Evolutionary conservation across 2,888 invertebrate species (phyloP), one percentile per base, ranked within the genome.

Genomic region (Eupithecia dodoneata): DNA sequence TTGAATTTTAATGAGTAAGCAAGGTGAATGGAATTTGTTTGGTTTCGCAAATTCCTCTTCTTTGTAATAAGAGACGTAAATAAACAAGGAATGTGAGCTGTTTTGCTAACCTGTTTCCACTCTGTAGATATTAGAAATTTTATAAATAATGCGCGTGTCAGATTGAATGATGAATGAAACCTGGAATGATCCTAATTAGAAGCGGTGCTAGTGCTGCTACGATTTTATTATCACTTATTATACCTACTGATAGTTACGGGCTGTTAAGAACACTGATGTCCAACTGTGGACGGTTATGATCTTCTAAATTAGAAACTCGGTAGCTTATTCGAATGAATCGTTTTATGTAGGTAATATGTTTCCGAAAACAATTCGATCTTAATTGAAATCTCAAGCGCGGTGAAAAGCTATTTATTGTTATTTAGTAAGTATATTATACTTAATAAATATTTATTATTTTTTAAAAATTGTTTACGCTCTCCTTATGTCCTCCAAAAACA

Each of bases 1-100:
- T 70, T 79, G 81, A 80, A 81, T 81, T 76, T 73, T 76, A 81
- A 82, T 81, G 80, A 81, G 78, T 41, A 42, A 77, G 78, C 81
- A 72, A 81, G 80, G 81, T 81, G 78, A 81, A 72, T 63, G 73
- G 71, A 69, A 67, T 55, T 73, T 69, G 66, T 79, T 76, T 73
- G 63, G 76, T 80, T 78, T 81, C 76, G 81, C 45, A 78, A 80
- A 78, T 72, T 66, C 71, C 69, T 72, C 75, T 79, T 81, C 79
- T 79, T 77, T 77, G 77, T 76, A 76, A 76, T 55, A 66, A 59
- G 18, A 44, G 59, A 65, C 45, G 66, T 73, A 59, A 63, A 47
- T 73, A 44, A 15, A 47, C 66, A 71, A 67, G 73, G 74, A 75
- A 77, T 75, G 52, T 55, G 18, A 49, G 52, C 9, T 18, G 9